Evolutionary conservation across 2,888 invertebrate genomes (phyloP).

Genomic region (Diarsia mendica): DNA sequence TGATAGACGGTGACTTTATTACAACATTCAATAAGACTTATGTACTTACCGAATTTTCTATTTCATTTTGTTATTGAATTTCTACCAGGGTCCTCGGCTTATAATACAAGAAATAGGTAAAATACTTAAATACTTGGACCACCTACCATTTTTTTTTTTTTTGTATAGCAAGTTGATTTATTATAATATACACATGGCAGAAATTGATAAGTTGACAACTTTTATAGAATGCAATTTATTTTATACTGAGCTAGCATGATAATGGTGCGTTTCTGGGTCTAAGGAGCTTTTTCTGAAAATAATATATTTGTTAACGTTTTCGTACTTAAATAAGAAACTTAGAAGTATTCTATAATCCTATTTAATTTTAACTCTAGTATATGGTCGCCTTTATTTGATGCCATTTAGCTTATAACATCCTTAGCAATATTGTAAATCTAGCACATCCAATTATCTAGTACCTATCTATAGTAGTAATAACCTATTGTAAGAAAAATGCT

Average conservation of each 20-base stretch:
- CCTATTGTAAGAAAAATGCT: background rate
- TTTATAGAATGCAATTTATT: no score
- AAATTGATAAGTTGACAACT: no score
- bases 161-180: no score
- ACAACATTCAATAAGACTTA: slow-evolving; percentile 4
- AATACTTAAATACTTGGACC: background rate
- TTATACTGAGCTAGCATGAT: no score
- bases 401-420: background rate
- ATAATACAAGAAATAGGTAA: background rate
- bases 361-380: no score
- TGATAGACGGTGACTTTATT: slow-evolving; percentile 2
- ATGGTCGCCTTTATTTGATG: background rate
- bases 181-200: no score
- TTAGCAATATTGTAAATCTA: background rate
- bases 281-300: background rate
- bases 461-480: background rate
- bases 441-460: background rate
- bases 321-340: background rate
- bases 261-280: no score
- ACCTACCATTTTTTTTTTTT: background rate
- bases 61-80: slow-evolving; percentile 4
- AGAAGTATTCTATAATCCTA: no score
- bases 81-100: background rate
- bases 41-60: no score
- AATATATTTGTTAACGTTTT: background rate